Conservation (phyloP, 2,113 vertebrate species). For the Hippocampus mohnikei region DNA sequence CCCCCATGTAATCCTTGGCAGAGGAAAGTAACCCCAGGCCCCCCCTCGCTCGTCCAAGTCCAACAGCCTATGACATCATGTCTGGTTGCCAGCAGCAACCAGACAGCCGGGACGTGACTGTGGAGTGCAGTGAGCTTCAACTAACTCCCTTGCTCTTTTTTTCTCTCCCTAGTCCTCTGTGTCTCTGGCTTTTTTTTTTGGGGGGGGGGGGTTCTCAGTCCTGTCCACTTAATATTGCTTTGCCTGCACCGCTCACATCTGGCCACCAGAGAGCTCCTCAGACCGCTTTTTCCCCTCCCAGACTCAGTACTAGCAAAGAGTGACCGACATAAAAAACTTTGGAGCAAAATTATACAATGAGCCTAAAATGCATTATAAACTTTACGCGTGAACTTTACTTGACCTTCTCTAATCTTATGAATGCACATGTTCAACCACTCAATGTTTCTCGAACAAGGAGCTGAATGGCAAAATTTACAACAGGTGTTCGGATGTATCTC, state of each 20-base stretch:
- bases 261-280: constrained; percentile 75
- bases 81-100: constrained; percentile 85
- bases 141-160: constrained; percentile 57
- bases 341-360: neutral
- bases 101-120: constrained; percentile 84
- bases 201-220: neutral
- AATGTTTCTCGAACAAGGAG: neutral
- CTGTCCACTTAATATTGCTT: constrained; percentile 9
- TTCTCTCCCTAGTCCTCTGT: constrained; percentile 24
- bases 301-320: neutral
- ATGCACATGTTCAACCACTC: neutral
- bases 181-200: constrained; percentile 39
- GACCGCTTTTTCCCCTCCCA: constrained; percentile 47
- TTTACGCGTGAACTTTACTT: neutral
- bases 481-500: neutral
- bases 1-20: constrained; percentile 77
- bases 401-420: neutral
- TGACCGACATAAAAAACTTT: neutral
- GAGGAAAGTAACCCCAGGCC: constrained; percentile 71
- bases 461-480: neutral
- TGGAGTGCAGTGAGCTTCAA: constrained; percentile 72
- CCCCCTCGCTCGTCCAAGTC: constrained; percentile 78
- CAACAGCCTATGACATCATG: constrained; percentile 87
- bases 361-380: neutral
- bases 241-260: constrained; percentile 47